Base-by-base conservation (phyloP, 2,888 invertebrate species). In the Cosmia pyralina region DNA sequence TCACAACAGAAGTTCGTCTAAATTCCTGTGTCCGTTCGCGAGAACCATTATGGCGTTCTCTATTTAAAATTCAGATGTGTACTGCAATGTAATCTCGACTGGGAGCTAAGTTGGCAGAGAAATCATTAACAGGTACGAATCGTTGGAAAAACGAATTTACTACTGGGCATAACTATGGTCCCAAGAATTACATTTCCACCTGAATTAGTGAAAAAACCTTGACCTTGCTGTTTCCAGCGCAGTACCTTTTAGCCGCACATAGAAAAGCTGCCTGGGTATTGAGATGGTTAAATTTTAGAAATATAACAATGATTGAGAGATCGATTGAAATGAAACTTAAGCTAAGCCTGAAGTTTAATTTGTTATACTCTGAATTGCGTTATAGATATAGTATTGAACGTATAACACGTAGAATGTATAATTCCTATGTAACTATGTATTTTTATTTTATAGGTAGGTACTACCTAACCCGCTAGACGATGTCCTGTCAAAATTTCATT, bases 51-150 rank as follows among this genome's bases (percentile, higher is more conserved):
- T 53, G 46, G 50, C 46, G 28, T 65, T 57, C 44, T 8, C 10
- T 57, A 46, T 62, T 72, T 66, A 62, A 65, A 77, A 72, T 73
- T 80, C 65, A 52, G 19, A 58, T 48, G 22, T 41, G 63, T 72
- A 52, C 55, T 38, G n/a, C 60, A 38, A 73, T 79, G 34, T 65
- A 8, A 74, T 73, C 52, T 60, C n/a, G 10, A 79, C 64, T 59
- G 28, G 19, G 17, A 50, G 65, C n/a, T 50, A 80, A 70, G 65
- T 65, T 72, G 28, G 65, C 46, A 57, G 60, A 57, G 55, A 46
- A 55, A 65, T 50, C 53, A 60, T 72, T 65, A 57, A 52, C 38
- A 65, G 28, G 41, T 22, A n/a, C 15, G 52, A 34, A 28, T 50
- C 44, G 13, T 65, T 44, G 22, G n/a, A 41, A 70, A 77, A 71